These are phyloP conservation scores for Cepaea hortensis DNA, from an alignment of 2,888 invertebrate genomes.

Conservation along the genomic window DNA sequence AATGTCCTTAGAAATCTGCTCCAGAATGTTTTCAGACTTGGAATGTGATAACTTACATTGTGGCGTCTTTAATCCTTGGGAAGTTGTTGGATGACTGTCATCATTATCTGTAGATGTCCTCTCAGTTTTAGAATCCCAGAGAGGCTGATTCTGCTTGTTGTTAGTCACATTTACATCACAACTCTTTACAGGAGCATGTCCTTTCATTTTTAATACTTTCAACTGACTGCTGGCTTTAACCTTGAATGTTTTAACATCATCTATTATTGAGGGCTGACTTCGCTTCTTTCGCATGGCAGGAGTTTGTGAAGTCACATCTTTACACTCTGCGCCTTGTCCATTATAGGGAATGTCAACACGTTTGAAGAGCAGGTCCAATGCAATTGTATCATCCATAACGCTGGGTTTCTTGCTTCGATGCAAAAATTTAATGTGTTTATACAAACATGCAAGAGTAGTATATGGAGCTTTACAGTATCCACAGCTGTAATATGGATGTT, in stretches of 20 bases:
- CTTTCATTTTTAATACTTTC: not conserved
- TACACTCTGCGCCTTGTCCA: not conserved
- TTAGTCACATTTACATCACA: too few relatives aligned
- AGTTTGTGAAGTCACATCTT: not conserved
- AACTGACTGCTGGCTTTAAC: not conserved
- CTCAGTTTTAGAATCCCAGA: not conserved
- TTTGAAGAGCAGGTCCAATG: not conserved
- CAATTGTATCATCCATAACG: not conserved
- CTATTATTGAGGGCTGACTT: not conserved
- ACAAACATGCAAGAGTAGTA: not conserved
- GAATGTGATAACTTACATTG: not conserved
- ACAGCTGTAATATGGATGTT: slow-evolving; percentile 22
- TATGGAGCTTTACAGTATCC: slow-evolving; percentile 33
- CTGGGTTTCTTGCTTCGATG: slow-evolving; percentile 4
- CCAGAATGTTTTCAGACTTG: not conserved
- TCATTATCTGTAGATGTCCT: not conserved
- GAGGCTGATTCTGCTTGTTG: too few relatives aligned
- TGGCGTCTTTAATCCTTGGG: not conserved
- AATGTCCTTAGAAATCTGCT: not conserved
- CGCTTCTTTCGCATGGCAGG: not conserved
- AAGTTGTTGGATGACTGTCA: not conserved
- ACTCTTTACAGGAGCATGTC: not conserved
- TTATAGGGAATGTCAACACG: not conserved
- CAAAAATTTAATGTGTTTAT: slow-evolving; percentile 27
- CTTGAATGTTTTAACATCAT: not conserved